These are phyloP conservation scores for Cacoxenus indagator DNA, from an alignment of 2,888 invertebrate genomes.

Conservation along the genomic window DNA sequence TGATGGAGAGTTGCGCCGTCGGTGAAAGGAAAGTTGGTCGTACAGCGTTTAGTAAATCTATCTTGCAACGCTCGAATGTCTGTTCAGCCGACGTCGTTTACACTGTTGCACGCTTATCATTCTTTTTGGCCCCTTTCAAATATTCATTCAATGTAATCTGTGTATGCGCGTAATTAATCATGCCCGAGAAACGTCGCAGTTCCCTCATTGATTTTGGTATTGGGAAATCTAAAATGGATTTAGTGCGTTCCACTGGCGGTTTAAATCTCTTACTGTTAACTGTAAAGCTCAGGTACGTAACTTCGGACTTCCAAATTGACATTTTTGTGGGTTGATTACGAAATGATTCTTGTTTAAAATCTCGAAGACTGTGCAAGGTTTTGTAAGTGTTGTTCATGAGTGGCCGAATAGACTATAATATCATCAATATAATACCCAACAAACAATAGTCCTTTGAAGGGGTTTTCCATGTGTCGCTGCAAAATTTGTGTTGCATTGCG, in stretches of 20 bases:
- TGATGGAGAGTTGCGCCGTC: no score
- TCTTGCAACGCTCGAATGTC: no score
- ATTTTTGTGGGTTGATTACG: not conserved
- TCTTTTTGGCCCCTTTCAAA: not conserved
- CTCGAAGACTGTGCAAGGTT: not conserved
- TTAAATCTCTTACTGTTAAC: not conserved
- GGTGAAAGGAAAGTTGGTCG: no score
- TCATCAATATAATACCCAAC: slow-evolving; percentile 1
- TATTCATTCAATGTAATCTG: no score
- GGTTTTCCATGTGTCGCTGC: not conserved
- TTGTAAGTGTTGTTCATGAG: no score
- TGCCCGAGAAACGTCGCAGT: not conserved
- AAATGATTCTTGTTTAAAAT: not conserved
- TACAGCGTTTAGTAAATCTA: no score
- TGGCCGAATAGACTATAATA: not conserved
- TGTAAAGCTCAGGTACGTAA: not conserved
- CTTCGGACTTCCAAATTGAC: not conserved
- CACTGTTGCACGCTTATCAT: no score
- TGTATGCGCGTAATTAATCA: not conserved
- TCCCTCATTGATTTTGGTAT: not conserved
- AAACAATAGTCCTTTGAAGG: not conserved
- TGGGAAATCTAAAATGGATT: not conserved
- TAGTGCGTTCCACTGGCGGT: not conserved
- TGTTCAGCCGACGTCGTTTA: no score
- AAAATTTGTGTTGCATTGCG: not conserved